Base-by-base conservation (phyloP, 2,888 invertebrate genomes). In the Thereva nobilitata region DNA sequence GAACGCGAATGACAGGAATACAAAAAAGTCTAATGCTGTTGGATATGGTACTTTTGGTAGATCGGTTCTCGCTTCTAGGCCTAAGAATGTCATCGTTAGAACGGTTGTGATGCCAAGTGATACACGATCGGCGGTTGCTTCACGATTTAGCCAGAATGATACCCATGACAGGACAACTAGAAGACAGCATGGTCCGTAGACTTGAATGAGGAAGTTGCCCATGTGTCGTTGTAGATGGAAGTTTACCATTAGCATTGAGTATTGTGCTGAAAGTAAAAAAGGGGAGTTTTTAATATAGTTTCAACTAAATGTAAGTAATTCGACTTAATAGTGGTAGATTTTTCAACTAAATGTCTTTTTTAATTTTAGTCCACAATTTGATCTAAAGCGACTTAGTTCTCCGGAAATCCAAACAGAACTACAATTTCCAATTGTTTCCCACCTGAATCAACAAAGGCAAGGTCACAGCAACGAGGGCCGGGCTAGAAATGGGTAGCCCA, bases 151-250 rank as follows among this genome's bases (percentile, higher is more conserved):
- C 92, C 91, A 92, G 76, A 90, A 90, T 3, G 92, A 91, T 1
- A 93, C 92, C 93, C 93, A 93, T 1, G 92, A 92, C 4, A 93
- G 83, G n/a, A 92, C 89, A 3, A 92, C 92, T 10, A 93, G 84
- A 55, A 93, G 84, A 50, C 91, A 87, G 75, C 92, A 93, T 0
- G 93, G 93, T 0, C 92, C 89, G 76, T 93, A 93, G 7, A 92
- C 92, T 82, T 93, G 92, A 73, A 93, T 90, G 49, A 93, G 83
- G 77, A 92, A 93, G 79, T 91, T 91, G n/a, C 92, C 92, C 86
- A 91, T 90, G 78, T 91, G 91, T 4, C 93, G 84, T 78, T 89
- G 87, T 42, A 92, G 84, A 78, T 89, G 89, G 75, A 92, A 91
- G 74, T 88, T 88, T 0, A 89, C 90, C 76, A 89, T 81, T 12